phyloP scores from a whole-genome alignment of 2,888 invertebrate genomes.

The Hydropsyche betteni region DNA sequence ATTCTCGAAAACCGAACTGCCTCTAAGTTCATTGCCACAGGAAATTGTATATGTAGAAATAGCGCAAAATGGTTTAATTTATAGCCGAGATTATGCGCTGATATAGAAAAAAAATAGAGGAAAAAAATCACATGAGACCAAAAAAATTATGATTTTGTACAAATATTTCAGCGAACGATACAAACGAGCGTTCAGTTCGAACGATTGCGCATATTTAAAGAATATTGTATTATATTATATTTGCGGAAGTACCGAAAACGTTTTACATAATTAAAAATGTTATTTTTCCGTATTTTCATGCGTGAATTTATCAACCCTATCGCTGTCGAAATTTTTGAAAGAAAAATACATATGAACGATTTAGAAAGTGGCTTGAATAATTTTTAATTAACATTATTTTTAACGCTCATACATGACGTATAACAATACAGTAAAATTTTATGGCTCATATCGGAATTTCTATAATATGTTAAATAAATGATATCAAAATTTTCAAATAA shows the following conservation, averaged over 20 bases:
- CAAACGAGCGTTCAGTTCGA: background rate
- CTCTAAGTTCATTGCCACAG: slow-evolving; percentile 37
- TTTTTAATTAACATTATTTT: slow-evolving; percentile 7
- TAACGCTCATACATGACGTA: background rate
- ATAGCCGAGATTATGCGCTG: slow-evolving; percentile 5
- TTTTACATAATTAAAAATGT: background rate
- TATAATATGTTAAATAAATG: no score
- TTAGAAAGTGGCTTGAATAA: slow-evolving; percentile 19
- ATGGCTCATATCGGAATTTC: slow-evolving; percentile 14
- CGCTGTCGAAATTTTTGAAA: slow-evolving; percentile 7
- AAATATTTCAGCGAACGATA: no score
- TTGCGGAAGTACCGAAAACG: no score
- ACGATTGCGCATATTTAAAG: background rate
- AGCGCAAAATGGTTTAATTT: slow-evolving; percentile 2
- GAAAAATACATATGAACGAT: background rate
- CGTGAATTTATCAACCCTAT: slow-evolving; percentile 20
- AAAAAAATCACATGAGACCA: slow-evolving; percentile 3
- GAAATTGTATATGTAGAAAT: slow-evolving; percentile 34
- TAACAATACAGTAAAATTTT: slow-evolving; percentile 6
- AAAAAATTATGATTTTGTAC: background rate
- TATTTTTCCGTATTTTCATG: background rate
- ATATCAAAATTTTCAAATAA: no score
- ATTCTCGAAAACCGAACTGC: slow-evolving; percentile 1
- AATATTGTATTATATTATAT: slow-evolving; percentile 15
- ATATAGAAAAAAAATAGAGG: slow-evolving; percentile 2